phyloP scores from a whole-genome alignment of 2,888 invertebrate genomes.

The Ptychoptera albimana region DNA sequence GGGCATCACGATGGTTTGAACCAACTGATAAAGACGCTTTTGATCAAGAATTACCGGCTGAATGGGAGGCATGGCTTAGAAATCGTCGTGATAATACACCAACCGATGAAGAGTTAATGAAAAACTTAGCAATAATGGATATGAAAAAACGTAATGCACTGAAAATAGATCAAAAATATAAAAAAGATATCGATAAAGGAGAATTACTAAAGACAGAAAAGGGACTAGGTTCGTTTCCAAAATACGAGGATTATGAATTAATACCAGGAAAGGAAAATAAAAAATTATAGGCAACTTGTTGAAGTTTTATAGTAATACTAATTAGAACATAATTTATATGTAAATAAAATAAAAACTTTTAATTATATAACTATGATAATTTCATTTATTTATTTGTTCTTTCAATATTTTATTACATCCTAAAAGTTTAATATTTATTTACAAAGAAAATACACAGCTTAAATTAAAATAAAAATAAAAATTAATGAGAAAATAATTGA shows the following conservation, averaged over 20 bases:
- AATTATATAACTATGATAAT: no score
- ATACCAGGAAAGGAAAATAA: constrained; percentile 24
- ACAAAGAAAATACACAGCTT: no score
- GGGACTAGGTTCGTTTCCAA: constrained; percentile 25
- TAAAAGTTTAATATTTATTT: no score
- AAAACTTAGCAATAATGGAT: constrained; percentile 52
- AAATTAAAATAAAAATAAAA: no score
- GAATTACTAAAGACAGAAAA: constrained; percentile 21
- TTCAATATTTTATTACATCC: no score
- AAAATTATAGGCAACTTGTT: neutral
- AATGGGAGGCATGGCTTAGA: constrained; percentile 82
- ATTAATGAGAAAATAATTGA: no score
- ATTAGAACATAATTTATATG: no score
- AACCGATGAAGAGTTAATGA: constrained; percentile 50
- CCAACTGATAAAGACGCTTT: constrained; percentile 43
- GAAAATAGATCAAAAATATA: constrained; percentile 43
- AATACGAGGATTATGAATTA: constrained; percentile 41
- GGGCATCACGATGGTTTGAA: constrained; percentile 54
- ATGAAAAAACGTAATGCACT: constrained; percentile 61
- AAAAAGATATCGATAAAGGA: constrained; percentile 21
- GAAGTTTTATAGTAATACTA: no score
- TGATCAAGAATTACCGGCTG: constrained; percentile 60
- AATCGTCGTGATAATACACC: constrained; percentile 43
- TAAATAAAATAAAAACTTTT: no score
- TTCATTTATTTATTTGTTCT: no score